A percentile compares a stretch with the other conserved stretches of the same genome.
Conservation (phyloP, 2,113 vertebrate species). For the Tragelaphus buxtoni region DNA sequence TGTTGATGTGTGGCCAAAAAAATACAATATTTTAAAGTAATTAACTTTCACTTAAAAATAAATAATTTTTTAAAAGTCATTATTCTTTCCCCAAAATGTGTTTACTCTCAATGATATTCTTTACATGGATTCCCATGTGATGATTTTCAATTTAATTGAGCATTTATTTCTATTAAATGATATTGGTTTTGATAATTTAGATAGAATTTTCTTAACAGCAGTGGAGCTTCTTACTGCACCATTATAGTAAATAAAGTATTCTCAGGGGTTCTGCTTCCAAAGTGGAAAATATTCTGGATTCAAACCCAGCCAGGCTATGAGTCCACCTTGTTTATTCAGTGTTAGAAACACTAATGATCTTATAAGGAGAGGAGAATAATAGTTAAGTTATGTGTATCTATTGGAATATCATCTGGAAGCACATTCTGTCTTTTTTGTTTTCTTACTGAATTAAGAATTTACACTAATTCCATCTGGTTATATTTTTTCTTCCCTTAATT, state of each 20-base stretch:
- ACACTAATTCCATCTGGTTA: background rate
- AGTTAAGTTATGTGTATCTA: background rate
- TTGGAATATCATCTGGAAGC: background rate
- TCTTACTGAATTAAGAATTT: background rate
- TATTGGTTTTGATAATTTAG: background rate
- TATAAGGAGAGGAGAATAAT: background rate
- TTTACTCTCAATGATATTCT: background rate
- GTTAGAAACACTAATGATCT: background rate
- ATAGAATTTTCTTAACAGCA: background rate
- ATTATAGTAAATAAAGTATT: slow-evolving; percentile 8
- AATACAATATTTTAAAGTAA: background rate
- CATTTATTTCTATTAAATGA: background rate
- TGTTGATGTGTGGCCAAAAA: background rate
- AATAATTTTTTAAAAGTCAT: background rate
- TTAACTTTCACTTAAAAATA: background rate
- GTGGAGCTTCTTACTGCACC: background rate
- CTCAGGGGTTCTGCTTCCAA: background rate
- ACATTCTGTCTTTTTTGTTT: background rate
- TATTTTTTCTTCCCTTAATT: background rate
- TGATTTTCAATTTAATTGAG: slow-evolving; percentile 3
- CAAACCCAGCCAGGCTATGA: background rate
- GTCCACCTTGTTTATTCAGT: background rate
- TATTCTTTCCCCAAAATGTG: background rate
- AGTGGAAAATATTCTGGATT: background rate
- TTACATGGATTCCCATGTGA: background rate